phyloP scores from a whole-genome alignment of 2,888 invertebrate species.

The Melitaea athalia region DNA sequence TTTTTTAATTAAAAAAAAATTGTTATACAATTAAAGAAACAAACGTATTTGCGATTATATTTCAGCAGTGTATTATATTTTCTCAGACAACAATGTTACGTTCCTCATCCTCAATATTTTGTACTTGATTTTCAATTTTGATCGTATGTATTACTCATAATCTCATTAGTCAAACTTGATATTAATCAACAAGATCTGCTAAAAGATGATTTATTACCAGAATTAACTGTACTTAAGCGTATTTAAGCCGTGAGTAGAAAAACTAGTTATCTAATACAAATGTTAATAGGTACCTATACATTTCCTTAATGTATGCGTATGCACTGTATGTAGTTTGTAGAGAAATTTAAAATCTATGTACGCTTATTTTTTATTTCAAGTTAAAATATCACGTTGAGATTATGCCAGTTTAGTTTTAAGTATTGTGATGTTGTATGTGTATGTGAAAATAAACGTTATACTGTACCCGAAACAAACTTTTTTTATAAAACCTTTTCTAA shows the following conservation, averaged over 20 bases:
- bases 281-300: background rate
- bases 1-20: too few species aligned
- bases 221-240: background rate
- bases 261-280: background rate
- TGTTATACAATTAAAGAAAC: too few species aligned
- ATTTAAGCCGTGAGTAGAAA: background rate
- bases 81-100: too few species aligned
- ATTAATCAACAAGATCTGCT: too few species aligned
- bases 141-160: too few species aligned
- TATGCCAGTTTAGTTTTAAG: slow-evolving; percentile 28
- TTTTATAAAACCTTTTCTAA: background rate
- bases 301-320: background rate
- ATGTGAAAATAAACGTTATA: slow-evolving; percentile 11
- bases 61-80: too few species aligned
- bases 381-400: slow-evolving; percentile 30
- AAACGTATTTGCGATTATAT: too few species aligned
- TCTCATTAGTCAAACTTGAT: too few species aligned
- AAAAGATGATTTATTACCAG: background rate
- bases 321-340: slow-evolving; percentile 1
- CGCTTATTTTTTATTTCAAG: slow-evolving; percentile 21
- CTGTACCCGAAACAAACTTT: background rate
- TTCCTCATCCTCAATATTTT: too few species aligned
- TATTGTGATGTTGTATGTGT: slow-evolving; percentile 14
- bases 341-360: slow-evolving; percentile 12
- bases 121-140: too few species aligned